phyloP scores from a whole-genome alignment of 2,888 invertebrate genomes.

The Priocnemis perturbator region DNA sequence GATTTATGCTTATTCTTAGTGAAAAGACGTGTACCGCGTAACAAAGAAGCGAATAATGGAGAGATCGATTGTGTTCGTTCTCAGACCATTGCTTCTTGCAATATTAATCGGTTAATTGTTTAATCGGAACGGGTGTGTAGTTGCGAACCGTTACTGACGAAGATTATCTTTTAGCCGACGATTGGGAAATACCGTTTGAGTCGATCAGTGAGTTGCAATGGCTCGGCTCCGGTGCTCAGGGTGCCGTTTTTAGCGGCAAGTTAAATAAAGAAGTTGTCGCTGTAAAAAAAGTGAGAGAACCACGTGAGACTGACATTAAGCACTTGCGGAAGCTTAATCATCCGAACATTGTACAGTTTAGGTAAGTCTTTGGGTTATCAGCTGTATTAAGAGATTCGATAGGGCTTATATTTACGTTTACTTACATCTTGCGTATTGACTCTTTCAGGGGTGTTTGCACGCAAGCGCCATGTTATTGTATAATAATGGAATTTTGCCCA shows the following conservation, averaged over 20 bases:
- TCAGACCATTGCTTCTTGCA: too few relatives aligned
- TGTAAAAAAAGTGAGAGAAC: constrained; percentile 95
- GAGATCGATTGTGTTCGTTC: too few relatives aligned
- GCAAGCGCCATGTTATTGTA: constrained; percentile 92
- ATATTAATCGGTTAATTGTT: too few relatives aligned
- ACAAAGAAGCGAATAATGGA: too few relatives aligned
- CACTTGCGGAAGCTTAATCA: constrained; percentile 95
- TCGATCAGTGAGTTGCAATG: constrained; percentile 91
- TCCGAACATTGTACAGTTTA: constrained; percentile 95
- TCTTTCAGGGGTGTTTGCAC: constrained; percentile 91
- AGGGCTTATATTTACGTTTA: background rate
- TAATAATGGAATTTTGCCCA: constrained; percentile 99
- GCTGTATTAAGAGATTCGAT: background rate
- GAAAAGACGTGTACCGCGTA: too few relatives aligned
- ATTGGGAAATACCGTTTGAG: constrained; percentile 97
- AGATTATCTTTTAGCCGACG: constrained; percentile 77
- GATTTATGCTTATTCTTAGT: too few relatives aligned
- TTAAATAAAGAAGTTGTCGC: constrained; percentile 91
- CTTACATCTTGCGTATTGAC: constrained; percentile 1
- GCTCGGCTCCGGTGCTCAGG: constrained; percentile 97
- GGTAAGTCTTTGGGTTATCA: constrained; percentile 71
- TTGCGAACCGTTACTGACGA: too few relatives aligned
- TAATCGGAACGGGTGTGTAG: too few relatives aligned
- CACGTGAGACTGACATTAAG: constrained; percentile 94
- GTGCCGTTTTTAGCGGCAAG: constrained; percentile 93